These are phyloP conservation scores for Sinodicranocentrus sp. DNA, from an alignment of 2,888 invertebrate genomes.

Conservation along the genomic window DNA sequence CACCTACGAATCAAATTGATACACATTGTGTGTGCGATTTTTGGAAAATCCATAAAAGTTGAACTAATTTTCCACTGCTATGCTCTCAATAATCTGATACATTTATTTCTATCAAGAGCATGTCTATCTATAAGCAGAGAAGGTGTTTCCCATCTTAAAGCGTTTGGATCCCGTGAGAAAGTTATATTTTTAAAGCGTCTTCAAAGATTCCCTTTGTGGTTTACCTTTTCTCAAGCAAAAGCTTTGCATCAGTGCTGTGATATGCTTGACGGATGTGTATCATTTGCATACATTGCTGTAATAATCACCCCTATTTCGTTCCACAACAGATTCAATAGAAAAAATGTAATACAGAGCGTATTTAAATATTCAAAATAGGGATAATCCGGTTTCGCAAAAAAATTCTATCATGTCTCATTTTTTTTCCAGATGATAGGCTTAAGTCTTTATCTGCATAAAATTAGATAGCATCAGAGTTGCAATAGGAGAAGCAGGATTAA, in stretches of 20 bases:
- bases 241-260: neutral
- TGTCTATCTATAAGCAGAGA: neutral
- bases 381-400: constrained; percentile 29
- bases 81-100: constrained; percentile 67
- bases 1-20: constrained; percentile 45
- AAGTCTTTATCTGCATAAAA: no score
- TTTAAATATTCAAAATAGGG: constrained; percentile 19
- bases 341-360: neutral
- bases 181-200: constrained; percentile 31
- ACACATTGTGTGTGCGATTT: neutral
- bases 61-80: constrained; percentile 65
- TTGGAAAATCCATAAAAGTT: constrained; percentile 30
- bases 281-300: neutral
- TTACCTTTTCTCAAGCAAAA: constrained; percentile 41
- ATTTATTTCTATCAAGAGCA: constrained; percentile 57
- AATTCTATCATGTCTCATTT: no score
- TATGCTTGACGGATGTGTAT: neutral
- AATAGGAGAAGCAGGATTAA: no score
- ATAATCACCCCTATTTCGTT: constrained; percentile 12
- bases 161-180: constrained; percentile 52
- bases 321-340: neutral
- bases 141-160: neutral
- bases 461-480: no score
- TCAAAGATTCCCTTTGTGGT: constrained; percentile 52
- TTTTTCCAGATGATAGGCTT: no score